Evolutionary conservation across 2,888 invertebrate genomes (phyloP), one percentile per base, ranked within the genome.

Genomic region (Caprella mutica): DNA sequence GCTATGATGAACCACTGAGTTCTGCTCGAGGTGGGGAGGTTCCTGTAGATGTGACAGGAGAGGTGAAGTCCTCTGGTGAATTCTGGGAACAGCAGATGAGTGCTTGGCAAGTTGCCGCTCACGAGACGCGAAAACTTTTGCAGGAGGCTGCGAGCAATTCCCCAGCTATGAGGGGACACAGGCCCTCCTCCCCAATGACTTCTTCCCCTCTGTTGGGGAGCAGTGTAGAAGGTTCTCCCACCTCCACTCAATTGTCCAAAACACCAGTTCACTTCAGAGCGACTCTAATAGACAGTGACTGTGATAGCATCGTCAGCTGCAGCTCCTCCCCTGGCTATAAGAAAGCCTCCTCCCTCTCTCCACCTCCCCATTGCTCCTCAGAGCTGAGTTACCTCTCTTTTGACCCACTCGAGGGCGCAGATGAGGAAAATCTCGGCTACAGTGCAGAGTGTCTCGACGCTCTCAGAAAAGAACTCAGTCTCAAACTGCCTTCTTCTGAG

Each of bases 81-180:
- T 66, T 66, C 39, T 66, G 65, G 65, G 54, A 59, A 33, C 62
- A 58, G 50, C 66, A 66, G 40, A 64, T 59, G 59, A 55, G 55
- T 5, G 65, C 65, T 17, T 59, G 65, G 59, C 58, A 61, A 48
- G 58, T 59, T n/a, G 66, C 66, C 17, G 66, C 64, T 3, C 63
- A 64, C 6, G 56, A 65, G 29, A 66, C 66, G 1, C 48, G 63
- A 9, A 52, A 59, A 35, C 54, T 66, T n/a, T 50, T 66, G 12
- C 58, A 61, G 42, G 56, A 65, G 38, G 66, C 66, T 9, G 50
- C 63, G 9, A 38, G 48, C 14, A 24, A 35, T 73, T 78, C 33
- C 76, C 77, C 62, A 69, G 75, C 27, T 9, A 23, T 38, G 23
- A 26, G 23, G 17, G n/a, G n/a, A n/a, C 29, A 30, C 33, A 51